Evolutionary conservation across 2,113 vertebrate genomes (phyloP), one percentile per base, ranked within the genome.

Genomic region (Sakesphorus luctuosus): DNA sequence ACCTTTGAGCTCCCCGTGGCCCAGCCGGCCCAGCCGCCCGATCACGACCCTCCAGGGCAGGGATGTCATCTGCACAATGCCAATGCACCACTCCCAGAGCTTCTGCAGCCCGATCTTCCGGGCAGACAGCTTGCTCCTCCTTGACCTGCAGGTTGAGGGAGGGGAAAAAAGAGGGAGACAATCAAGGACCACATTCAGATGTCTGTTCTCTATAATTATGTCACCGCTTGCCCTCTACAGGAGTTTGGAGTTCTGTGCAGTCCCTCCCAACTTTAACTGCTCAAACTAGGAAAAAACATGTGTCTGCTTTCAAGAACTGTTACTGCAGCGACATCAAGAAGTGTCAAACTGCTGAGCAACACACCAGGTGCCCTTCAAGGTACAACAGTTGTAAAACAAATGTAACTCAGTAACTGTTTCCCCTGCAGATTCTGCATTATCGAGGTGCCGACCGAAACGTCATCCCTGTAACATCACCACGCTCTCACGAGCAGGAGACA

Each of bases 31-130:
- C n/a, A 99, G 98, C 49, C 99, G 98, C 29, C 99, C 99, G 14
- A 99, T 99, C 20, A 99, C 99, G 44, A 99, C 99, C 98, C 99
- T 99, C 99, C 99, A 99, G 1, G 99, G 99, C 83, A 99, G 94
- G 5, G 99, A 99, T 6, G 99, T 99, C 99, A 99, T 99, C 96
- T 99, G 99, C 25, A 99, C 99, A 59, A 99, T 98, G 10, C 99
- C 99, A 5, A 99, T 90, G 75, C 99, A 99, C 99, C 99, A 99
- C 21, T 99, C 99, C 99, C 99, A 99, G 3, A 99, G 93, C 96
- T 99, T 99, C 97, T 99, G 99, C 55, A 99, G 98, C 56, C 99
- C 99, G 15, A 99, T 99, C 96, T 99, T 99, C 76, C 99, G 98
- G 16, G 99, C 98, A 69, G 99, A 99, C 35, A 99, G 96, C 92